phyloP scores from a whole-genome alignment of 35 echinoderm and acorn worm genomes.

The Strongylocentrotus purpuratus region DNA sequence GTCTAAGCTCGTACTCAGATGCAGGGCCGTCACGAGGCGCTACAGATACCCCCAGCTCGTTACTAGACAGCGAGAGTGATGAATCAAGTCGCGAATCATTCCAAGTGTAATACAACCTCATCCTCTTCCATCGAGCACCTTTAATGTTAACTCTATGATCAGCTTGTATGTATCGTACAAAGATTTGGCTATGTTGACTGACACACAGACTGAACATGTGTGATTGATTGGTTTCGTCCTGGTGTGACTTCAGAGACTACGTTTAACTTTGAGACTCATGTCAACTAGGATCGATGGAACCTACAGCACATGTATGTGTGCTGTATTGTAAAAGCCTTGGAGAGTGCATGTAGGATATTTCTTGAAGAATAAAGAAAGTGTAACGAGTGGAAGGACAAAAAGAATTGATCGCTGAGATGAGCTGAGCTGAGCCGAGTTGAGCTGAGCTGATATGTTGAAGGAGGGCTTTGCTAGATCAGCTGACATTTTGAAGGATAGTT shows the following conservation, averaged over 20 bases:
- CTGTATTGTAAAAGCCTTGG: not conserved
- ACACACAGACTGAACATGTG: not conserved
- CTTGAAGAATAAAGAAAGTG: not conserved
- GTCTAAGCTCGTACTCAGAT: constrained; percentile 91
- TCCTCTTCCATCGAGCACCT: not conserved
- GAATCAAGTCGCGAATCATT: constrained; percentile 62
- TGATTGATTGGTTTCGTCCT: not conserved
- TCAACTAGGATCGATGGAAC: not conserved
- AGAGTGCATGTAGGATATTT: not conserved
- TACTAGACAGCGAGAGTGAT: constrained; percentile 85
- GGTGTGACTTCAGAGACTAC: not conserved
- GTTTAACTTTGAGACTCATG: not conserved
- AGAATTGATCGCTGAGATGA: not conserved
- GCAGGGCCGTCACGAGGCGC: constrained; percentile 91
- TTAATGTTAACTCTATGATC: not conserved
- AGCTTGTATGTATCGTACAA: not conserved
- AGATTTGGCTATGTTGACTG: not conserved
- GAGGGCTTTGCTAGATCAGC: not conserved
- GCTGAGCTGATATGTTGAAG: too few relatives aligned
- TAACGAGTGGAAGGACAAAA: not conserved
- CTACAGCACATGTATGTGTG: too few relatives aligned
- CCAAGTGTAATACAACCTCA: not conserved
- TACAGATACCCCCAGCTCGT: constrained; percentile 89
- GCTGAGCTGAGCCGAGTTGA: too few relatives aligned
- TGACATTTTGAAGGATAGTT: not conserved